Base-by-base conservation (phyloP, 2,113 vertebrate genomes). In the Nibea albiflora region DNA sequence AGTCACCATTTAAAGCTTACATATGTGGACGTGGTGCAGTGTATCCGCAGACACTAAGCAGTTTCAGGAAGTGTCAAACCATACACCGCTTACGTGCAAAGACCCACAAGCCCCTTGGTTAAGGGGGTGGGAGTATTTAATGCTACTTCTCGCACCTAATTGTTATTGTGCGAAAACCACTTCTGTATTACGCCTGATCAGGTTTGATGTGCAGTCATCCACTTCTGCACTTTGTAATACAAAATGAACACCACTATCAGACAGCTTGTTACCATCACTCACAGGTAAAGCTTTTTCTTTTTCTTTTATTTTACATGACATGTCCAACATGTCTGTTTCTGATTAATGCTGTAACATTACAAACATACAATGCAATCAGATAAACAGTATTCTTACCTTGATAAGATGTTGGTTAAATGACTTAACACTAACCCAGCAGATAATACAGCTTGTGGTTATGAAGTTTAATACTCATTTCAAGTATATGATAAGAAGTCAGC, bases 31-130 rank as follows among this genome's bases (percentile, higher is more conserved):
- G 50, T 87, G 80, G 54, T 86, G 83, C 17, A 2, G 0, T 10
- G 24, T 53, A 42, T 22, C 31, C 28, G 17, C 69, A 78, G 46
- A 56, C 11, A 15, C 4, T 60, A 69, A 61, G 52, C 50, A 26
- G 24, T 46, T 0, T 11, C 71, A 90, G 85, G 85, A 91, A 91
- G 65, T 22, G 5, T 31, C 0, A 65, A 80, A 67, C 64, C 39
- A 42, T 63, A 58, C 0, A n/a, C 16, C 10, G 26, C 1, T 44
- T 26, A 73, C 19, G 11, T 44, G 20, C 15, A 63, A 19, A 19
- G 17, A 39, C 12, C 44, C 44, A 4, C 44, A 46, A 46, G 44
- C 44, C 44, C 44, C 11, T 28, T 19, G 12, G 53, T 47, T 49
- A 42, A 42, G 65, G 52, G 56, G 68, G 16, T 47, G 69, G 73